Evolutionary conservation across 2,888 invertebrate species (phyloP).

Genomic region (Hybos culiciformis): DNA sequence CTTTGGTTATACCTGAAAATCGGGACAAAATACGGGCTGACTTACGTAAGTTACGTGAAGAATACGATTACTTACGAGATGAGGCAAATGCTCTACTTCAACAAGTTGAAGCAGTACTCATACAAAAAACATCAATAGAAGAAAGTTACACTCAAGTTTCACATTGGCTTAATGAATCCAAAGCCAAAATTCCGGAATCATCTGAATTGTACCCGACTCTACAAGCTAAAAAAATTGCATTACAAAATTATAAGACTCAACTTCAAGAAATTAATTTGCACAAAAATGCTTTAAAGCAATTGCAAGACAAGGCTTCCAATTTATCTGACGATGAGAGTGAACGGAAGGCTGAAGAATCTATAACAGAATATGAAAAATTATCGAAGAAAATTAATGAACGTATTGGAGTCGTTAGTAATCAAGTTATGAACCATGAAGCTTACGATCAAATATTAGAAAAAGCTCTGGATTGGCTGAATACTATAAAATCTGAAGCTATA

Average conservation of each 20-base stretch:
- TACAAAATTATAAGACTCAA: slow-evolving; percentile 66
- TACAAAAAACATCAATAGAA: slow-evolving; percentile 85
- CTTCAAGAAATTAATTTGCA: slow-evolving; percentile 79
- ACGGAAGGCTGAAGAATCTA: slow-evolving; percentile 56
- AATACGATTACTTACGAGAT: slow-evolving; percentile 72
- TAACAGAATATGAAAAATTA: slow-evolving; percentile 55
- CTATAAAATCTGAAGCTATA: slow-evolving; percentile 63
- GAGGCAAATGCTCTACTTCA: slow-evolving; percentile 73
- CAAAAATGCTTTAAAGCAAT: slow-evolving; percentile 66
- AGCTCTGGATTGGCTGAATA: slow-evolving; percentile 67
- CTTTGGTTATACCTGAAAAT: slow-evolving; percentile 74
- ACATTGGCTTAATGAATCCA: slow-evolving; percentile 71
- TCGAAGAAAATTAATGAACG: slow-evolving; percentile 52
- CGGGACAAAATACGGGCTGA: slow-evolving; percentile 74
- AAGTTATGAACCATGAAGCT: slow-evolving; percentile 68
- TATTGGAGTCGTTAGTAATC: slow-evolving; percentile 51
- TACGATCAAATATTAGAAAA: slow-evolving; percentile 71
- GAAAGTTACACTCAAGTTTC: slow-evolving; percentile 80
- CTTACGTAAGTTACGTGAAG: slow-evolving; percentile 62
- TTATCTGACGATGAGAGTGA: slow-evolving; percentile 69
- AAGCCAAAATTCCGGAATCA: slow-evolving; percentile 56
- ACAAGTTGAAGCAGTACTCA: slow-evolving; percentile 74
- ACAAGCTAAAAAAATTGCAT: slow-evolving; percentile 75
- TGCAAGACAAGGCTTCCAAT: slow-evolving; percentile 67
- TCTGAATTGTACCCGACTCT: slow-evolving; percentile 63